Conservation (phyloP, 2,113 vertebrate genomes). For the Turnix velox region DNA sequence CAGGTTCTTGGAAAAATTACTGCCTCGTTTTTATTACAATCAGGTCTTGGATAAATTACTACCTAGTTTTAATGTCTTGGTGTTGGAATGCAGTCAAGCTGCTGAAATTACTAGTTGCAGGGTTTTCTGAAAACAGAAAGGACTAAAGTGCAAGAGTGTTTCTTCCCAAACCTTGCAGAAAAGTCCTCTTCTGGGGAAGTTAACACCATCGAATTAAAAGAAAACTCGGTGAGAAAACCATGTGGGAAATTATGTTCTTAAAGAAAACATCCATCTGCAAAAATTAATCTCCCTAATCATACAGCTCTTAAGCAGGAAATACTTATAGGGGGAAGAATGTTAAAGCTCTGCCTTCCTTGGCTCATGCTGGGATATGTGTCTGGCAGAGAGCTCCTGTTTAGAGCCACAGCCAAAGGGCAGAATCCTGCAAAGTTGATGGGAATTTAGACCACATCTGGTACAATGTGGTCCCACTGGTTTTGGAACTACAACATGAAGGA, state of each 20-base stretch:
- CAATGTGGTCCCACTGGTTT: neutral
- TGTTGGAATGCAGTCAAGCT: neutral
- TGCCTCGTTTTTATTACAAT: neutral
- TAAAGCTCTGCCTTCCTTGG: neutral
- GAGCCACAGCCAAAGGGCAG: neutral
- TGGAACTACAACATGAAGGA: neutral
- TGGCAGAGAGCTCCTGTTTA: neutral
- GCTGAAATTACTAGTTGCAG: neutral
- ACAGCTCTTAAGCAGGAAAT: slow-evolving; percentile 19
- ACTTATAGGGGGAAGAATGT: neutral
- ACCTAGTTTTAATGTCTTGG: neutral
- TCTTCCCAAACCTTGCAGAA: neutral
- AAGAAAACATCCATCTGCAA: slow-evolving; percentile 45
- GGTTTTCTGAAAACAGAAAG: neutral
- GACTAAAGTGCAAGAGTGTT: neutral
- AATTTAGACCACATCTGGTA: neutral
- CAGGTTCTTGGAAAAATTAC: neutral
- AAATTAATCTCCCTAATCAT: slow-evolving; percentile 46
- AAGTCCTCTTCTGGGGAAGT: neutral
- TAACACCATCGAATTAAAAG: neutral
- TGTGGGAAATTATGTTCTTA: slow-evolving; percentile 36
- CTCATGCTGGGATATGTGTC: neutral
- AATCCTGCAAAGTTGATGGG: neutral
- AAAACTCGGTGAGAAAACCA: slow-evolving; percentile 21
- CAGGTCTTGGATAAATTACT: neutral